phyloP scores from a whole-genome alignment of 2,113 vertebrate species.

The Gymnarchus niloticus region DNA sequence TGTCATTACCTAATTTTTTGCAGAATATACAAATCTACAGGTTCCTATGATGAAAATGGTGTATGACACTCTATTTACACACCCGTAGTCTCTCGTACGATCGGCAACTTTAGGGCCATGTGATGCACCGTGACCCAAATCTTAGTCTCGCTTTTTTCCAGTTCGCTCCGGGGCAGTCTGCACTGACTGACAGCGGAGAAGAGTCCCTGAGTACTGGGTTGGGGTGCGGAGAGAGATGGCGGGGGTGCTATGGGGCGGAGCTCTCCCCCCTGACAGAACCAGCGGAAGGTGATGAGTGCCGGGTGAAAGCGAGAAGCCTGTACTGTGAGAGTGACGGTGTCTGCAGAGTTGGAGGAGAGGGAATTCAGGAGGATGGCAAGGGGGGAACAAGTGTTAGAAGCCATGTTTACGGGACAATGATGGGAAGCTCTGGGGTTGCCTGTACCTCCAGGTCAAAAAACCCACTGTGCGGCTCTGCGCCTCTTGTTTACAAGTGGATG shows the following conservation, averaged over 20 bases:
- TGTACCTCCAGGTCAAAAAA: neutral
- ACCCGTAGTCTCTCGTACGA: conserved; percentile 62
- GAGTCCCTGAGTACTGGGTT: conserved; percentile 57
- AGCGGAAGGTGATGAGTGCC: conserved; percentile 67
- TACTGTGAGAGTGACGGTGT: conserved; percentile 56
- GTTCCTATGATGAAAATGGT: neutral
- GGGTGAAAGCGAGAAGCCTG: conserved; percentile 61
- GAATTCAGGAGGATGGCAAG: neutral
- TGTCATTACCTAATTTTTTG: too few species aligned
- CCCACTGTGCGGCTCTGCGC: neutral
- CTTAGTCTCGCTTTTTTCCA: conserved; percentile 58
- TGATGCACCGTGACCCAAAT: conserved; percentile 69
- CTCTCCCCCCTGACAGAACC: conserved; percentile 69
- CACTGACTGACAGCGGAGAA: conserved; percentile 67
- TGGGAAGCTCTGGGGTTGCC: neutral
- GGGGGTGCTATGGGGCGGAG: conserved; percentile 59
- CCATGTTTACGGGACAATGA: neutral
- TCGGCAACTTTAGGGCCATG: conserved; percentile 59
- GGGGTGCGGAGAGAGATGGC: conserved; percentile 56
- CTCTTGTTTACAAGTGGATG: neutral
- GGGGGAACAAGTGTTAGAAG: neutral
- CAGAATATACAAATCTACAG: too few species aligned
- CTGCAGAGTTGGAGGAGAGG: conserved; percentile 33
- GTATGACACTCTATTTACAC: conserved; percentile 22
- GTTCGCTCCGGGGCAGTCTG: conserved; percentile 53